These are phyloP conservation scores for Chrysomela aeneicollis DNA, from an alignment of 2,888 invertebrate species.

Conservation along the genomic window DNA sequence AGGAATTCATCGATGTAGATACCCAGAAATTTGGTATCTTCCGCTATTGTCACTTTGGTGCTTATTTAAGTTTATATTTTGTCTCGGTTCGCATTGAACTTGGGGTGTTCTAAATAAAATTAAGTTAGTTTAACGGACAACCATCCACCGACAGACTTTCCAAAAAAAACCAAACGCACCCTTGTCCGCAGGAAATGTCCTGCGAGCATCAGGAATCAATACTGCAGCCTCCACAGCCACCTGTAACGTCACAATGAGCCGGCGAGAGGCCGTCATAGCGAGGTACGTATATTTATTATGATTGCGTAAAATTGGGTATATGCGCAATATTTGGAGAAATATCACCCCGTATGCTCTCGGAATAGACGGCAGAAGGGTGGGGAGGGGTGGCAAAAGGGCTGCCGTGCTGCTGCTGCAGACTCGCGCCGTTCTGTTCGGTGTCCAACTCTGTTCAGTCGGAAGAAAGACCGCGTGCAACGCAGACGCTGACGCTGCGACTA, in stretches of 20 bases:
- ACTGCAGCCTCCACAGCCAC: slow-evolving; percentile 32
- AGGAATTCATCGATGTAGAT: too few relatives aligned
- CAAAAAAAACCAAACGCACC: too few relatives aligned
- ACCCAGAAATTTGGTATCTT: too few relatives aligned
- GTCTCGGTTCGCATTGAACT: too few relatives aligned
- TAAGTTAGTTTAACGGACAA: too few relatives aligned
- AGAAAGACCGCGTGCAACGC: slow-evolving; percentile 10
- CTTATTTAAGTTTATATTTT: too few relatives aligned
- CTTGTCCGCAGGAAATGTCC: too few relatives aligned
- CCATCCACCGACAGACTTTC: too few relatives aligned
- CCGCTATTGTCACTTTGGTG: too few relatives aligned
- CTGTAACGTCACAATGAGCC: slow-evolving; percentile 39
- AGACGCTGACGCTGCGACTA: too few relatives aligned
- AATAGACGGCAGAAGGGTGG: slow-evolving; percentile 39
- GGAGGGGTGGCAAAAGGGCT: slow-evolving; percentile 48
- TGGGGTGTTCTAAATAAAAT: too few relatives aligned
- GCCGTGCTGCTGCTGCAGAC: slow-evolving; percentile 41
- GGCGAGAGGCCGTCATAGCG: slow-evolving; percentile 31
- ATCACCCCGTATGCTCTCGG: slow-evolving; percentile 48
- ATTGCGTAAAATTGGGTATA: slow-evolving; percentile 48
- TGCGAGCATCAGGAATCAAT: slow-evolving; percentile 28
- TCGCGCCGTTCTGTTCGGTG: slow-evolving; percentile 19
- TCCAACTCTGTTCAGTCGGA: slow-evolving; percentile 10
- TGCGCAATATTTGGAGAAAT: slow-evolving; percentile 50
- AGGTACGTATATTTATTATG: slow-evolving; percentile 45